A percentile compares a stretch with the other conserved stretches of the same genome.
Conservation (phyloP, 2,888 invertebrate species). For the Euproctis similis region DNA sequence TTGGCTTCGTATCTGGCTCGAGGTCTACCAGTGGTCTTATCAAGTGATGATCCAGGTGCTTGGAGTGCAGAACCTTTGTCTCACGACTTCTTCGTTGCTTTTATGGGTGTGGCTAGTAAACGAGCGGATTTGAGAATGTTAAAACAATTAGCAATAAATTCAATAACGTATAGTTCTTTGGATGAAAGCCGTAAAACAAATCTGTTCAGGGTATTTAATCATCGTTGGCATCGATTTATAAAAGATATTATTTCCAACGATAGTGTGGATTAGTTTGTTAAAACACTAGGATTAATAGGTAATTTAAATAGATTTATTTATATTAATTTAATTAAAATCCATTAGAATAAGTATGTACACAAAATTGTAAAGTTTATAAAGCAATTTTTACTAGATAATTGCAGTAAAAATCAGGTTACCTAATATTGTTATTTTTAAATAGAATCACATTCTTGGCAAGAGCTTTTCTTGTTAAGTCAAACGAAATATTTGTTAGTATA, state of each 20-base stretch:
- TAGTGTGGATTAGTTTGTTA: not conserved
- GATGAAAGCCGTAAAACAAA: slow-evolving; percentile 32
- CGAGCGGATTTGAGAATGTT: slow-evolving; percentile 81
- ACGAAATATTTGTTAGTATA: no score
- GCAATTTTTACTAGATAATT: no score
- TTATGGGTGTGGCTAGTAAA: slow-evolving; percentile 83
- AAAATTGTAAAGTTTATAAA: no score
- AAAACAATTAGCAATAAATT: slow-evolving; percentile 85
- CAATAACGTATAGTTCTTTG: slow-evolving; percentile 80
- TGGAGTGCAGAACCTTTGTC: slow-evolving; percentile 85
- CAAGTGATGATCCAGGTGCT: slow-evolving; percentile 86
- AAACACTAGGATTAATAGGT: no score
- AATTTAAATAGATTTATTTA: no score
- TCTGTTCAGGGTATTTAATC: slow-evolving; percentile 33
- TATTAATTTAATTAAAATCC: no score
- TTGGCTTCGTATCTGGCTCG: slow-evolving; percentile 78
- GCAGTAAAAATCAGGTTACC: no score
- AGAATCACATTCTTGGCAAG: no score
- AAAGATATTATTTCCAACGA: slow-evolving; percentile 25
- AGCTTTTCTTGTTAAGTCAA: no score
- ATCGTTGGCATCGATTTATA: slow-evolving; percentile 50
- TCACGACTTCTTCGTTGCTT: slow-evolving; percentile 86
- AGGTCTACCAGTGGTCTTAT: slow-evolving; percentile 82
- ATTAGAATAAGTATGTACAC: no score
- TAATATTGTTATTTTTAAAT: no score